Evolutionary conservation across 1,140 invertebrate genomes (phyloP).

Genomic region (Drosophila cardini): DNA sequence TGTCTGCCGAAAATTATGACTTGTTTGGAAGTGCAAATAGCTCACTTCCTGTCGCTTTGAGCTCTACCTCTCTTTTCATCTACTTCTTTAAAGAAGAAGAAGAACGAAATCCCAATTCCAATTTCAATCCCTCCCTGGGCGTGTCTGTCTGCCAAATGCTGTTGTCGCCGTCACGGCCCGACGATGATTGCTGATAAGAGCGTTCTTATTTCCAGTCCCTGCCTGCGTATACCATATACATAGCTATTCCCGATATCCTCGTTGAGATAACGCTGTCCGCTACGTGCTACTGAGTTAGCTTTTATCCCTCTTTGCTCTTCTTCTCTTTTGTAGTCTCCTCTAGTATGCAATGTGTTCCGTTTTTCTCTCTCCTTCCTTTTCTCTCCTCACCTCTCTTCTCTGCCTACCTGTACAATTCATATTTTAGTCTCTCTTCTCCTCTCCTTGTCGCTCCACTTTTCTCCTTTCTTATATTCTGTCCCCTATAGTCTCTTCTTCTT

Average conservation of each 20-base stretch:
- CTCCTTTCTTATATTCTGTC: no score
- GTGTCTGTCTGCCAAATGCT: conserved; percentile 36
- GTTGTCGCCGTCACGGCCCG: conserved; percentile 73
- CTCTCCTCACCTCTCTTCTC: no score
- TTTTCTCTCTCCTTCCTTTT: not conserved
- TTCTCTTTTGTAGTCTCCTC: conserved; percentile 7
- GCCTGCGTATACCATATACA: conserved; percentile 1
- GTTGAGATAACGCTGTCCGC: conserved; percentile 52
- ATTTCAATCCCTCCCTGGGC: not conserved
- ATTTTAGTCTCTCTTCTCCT: no score
- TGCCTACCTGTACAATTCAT: no score
- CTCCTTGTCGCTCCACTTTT: no score
- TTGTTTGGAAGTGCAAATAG: conserved; percentile 83
- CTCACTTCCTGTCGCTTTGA: conserved; percentile 72
- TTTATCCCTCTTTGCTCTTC: conserved; percentile 30
- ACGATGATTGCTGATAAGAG: conserved; percentile 71
- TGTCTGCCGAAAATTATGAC: conserved; percentile 82
- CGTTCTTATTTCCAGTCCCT: conserved; percentile 40
- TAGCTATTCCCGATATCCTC: conserved; percentile 45
- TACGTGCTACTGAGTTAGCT: conserved; percentile 61
- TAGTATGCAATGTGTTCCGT: no score
- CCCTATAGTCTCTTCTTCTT: no score
- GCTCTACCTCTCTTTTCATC: conserved; percentile 7
- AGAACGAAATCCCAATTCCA: not conserved
- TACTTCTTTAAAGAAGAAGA: not conserved